A percentile compares a stretch with the other conserved stretches of the same genome.
Conservation (phyloP, 2,113 vertebrate genomes). For the Ailuropoda melanoleuca region DNA sequence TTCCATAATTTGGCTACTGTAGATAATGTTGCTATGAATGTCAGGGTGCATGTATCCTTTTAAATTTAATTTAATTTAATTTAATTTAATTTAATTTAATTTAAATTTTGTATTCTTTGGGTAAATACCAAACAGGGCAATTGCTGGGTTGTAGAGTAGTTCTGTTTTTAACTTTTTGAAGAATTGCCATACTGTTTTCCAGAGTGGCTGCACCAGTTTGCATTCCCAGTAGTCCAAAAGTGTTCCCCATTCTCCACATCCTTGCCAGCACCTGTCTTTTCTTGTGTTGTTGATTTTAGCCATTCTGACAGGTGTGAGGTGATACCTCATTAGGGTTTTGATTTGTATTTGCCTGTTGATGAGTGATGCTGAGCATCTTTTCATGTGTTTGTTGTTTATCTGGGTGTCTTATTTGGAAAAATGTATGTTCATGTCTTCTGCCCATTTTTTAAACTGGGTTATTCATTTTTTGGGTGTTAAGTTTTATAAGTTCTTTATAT, state of each 20-base stretch:
- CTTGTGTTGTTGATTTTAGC: not conserved
- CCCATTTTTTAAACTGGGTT: not conserved
- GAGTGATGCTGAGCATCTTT: not conserved
- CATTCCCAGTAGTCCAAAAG: not conserved
- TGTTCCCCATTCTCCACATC: not conserved
- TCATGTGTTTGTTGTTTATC: not conserved
- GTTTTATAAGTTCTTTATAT: not conserved
- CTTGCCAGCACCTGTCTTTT: not conserved
- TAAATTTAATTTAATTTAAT: not conserved
- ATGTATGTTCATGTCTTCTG: not conserved
- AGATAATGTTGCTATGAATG: not conserved
- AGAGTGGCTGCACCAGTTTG: not conserved
- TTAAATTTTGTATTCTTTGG: not conserved
- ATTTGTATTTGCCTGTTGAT: not conserved
- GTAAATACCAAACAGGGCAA: not conserved
- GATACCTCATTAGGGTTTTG: not conserved
- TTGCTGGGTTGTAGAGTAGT: not conserved
- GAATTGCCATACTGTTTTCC: not conserved
- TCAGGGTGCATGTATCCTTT: not conserved
- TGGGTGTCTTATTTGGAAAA: not conserved
- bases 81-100: not conserved
- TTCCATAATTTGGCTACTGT: not conserved
- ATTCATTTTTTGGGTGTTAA: not conserved
- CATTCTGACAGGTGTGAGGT: not conserved
- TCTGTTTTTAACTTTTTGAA: not conserved